Evolutionary conservation across 1,140 invertebrate genomes (phyloP).

Genomic region (Listronotus oregonensis): DNA sequence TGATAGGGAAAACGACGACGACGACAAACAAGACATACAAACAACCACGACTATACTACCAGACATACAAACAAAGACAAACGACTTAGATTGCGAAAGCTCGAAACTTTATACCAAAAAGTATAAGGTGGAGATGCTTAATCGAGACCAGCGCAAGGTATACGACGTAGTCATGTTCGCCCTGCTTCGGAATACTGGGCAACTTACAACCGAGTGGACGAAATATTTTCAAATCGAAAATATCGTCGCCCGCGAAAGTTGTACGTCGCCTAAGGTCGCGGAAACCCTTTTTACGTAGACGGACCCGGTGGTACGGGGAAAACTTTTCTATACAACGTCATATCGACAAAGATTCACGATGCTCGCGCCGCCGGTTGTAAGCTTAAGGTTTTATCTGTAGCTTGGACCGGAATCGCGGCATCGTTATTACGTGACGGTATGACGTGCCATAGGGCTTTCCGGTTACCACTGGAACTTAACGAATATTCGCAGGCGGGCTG

Average conservation of each 20-base stretch:
- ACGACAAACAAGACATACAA: too few relatives aligned
- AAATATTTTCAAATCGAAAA: background rate
- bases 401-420: slow-evolving; percentile 1
- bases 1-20: too few relatives aligned
- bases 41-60: too few relatives aligned
- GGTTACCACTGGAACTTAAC: background rate
- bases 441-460: background rate
- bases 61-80: too few relatives aligned
- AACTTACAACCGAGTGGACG: background rate
- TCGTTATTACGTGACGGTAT: background rate
- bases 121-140: too few relatives aligned
- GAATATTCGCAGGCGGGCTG: too few relatives aligned
- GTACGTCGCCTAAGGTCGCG: background rate
- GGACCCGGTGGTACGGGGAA: slow-evolving; percentile 4
- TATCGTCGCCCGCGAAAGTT: background rate
- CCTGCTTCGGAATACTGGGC: too few relatives aligned
- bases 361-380: background rate
- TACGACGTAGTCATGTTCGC: too few relatives aligned
- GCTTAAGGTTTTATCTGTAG: background rate
- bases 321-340: slow-evolving; percentile 2
- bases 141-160: too few relatives aligned
- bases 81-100: too few relatives aligned
- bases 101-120: too few relatives aligned
- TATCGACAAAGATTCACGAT: background rate
- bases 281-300: background rate